Percentiles rank a stretch among this genome's conserved stretches.
Evolutionary conservation across 2,797 vertebrate genomes (phyloP).

Genomic region (Chloroceryle amazona): DNA sequence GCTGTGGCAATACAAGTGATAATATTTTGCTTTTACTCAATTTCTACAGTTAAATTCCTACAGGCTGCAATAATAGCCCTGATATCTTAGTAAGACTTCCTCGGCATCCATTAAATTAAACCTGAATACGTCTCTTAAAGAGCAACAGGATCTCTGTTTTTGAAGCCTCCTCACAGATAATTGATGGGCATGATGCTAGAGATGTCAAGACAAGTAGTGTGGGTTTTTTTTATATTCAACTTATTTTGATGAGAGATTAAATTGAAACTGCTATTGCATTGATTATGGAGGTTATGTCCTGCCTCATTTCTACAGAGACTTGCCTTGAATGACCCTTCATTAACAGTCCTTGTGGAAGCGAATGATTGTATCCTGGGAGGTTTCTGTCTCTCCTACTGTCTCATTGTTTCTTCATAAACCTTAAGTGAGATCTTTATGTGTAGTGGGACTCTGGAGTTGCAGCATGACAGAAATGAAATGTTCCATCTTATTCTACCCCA

Average conservation of each 20-base stretch:
- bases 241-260: background rate
- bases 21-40: background rate
- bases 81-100: background rate
- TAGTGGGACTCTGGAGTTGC: background rate
- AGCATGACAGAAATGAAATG: slow-evolving; percentile 25
- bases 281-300: background rate
- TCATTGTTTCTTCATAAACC: slow-evolving; percentile 54
- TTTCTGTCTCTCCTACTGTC: slow-evolving; percentile 22
- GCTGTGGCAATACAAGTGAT: accelerated
- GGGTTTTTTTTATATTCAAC: background rate
- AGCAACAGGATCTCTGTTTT: background rate
- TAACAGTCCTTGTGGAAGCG: background rate
- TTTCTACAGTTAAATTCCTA: background rate
- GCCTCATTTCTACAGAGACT: background rate
- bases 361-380: slow-evolving; percentile 3
- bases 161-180: background rate
- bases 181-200: background rate
- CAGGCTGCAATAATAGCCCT: background rate
- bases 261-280: background rate
- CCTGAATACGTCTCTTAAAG: background rate
- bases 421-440: slow-evolving; percentile 25
- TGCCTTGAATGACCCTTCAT: slow-evolving; percentile 21
- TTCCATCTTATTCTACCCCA: background rate
- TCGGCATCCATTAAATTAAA: background rate
- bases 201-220: background rate